Conservation (phyloP, 1,140 invertebrate genomes). For the Zophobas atratus region DNA sequence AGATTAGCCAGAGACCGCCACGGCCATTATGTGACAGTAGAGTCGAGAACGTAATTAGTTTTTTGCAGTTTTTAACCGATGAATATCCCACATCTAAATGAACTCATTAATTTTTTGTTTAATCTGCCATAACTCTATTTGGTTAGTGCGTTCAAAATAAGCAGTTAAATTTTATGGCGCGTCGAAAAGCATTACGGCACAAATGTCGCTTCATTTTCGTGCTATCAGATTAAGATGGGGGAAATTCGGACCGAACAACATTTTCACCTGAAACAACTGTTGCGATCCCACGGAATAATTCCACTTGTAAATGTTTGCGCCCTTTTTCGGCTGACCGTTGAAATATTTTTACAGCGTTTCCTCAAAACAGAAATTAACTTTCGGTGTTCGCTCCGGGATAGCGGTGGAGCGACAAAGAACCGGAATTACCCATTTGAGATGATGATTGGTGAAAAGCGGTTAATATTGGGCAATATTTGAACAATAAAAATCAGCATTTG, state of each 20-base stretch:
- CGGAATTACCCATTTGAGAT: conserved; percentile 23
- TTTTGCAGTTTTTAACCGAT: conserved; percentile 21
- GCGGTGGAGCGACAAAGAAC: background rate
- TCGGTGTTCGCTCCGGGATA: background rate
- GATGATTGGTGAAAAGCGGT: background rate
- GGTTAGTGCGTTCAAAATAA: background rate
- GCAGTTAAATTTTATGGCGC: conserved; percentile 4
- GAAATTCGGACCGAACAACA: conserved; percentile 3
- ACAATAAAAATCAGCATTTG: no score
- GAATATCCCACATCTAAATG: conserved; percentile 7
- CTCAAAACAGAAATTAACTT: conserved; percentile 14
- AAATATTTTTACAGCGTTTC: conserved; percentile 11
- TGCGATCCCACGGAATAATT: conserved; percentile 35
- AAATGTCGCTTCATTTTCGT: conserved; percentile 26
- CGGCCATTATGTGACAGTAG: conserved; percentile 31
- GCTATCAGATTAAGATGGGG: conserved; percentile 9
- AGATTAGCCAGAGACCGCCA: conserved; percentile 25
- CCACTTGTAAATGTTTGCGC: conserved; percentile 21
- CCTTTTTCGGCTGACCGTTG: conserved; percentile 7
- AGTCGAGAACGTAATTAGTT: conserved; percentile 35
- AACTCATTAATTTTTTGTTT: conserved; percentile 24
- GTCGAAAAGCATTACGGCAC: background rate
- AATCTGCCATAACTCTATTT: background rate
- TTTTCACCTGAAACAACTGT: conserved; percentile 43
- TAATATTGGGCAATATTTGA: no score